Evolutionary conservation across 2,888 invertebrate species (phyloP).

Genomic region (Netelia fuscicornis): DNA sequence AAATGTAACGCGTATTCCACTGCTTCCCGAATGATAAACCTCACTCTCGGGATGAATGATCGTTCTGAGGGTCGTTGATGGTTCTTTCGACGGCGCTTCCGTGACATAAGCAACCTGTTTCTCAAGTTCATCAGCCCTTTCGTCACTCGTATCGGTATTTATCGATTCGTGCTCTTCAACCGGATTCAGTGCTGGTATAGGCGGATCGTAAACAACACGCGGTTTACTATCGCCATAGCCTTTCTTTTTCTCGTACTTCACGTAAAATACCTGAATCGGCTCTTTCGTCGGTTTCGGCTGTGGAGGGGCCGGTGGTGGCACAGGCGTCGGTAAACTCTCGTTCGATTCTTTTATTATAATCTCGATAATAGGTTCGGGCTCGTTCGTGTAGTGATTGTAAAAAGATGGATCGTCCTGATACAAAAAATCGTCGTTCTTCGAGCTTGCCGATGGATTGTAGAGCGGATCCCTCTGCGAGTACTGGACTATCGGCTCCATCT

Average conservation of each 20-base stretch:
- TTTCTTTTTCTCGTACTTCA: slow-evolving; percentile 94
- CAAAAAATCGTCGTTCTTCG: slow-evolving; percentile 85
- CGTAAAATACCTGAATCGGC: slow-evolving; percentile 96
- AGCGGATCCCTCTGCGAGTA: slow-evolving; percentile 93
- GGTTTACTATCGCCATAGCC: slow-evolving; percentile 89
- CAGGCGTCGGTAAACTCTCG: slow-evolving; percentile 89
- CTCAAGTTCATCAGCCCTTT: slow-evolving; percentile 84
- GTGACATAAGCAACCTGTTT: slow-evolving; percentile 86
- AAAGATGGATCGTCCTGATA: slow-evolving; percentile 66
- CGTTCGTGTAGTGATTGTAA: slow-evolving; percentile 85
- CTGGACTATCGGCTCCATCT: slow-evolving; percentile 92
- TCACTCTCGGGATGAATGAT: slow-evolving; percentile 95
- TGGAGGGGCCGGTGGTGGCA: slow-evolving; percentile 85
- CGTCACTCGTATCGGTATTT: slow-evolving; percentile 71
- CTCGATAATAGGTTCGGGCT: slow-evolving; percentile 96
- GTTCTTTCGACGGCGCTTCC: slow-evolving; percentile 86
- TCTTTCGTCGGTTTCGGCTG: slow-evolving; percentile 88
- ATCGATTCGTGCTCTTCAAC: slow-evolving; percentile 88
- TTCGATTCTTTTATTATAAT: slow-evolving; percentile 97
- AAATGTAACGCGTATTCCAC: slow-evolving; percentile 93
- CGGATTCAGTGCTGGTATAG: slow-evolving; percentile 92
- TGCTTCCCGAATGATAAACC: slow-evolving; percentile 90
- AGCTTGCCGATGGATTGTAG: slow-evolving; percentile 87
- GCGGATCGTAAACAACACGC: slow-evolving; percentile 92
- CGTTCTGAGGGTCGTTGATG: slow-evolving; percentile 92